A percentile compares a stretch with the other conserved stretches of the same genome.
These are phyloP conservation scores for Clarias batrachus DNA, from an alignment of 2,113 vertebrate species.

Conservation along the genomic window DNA sequence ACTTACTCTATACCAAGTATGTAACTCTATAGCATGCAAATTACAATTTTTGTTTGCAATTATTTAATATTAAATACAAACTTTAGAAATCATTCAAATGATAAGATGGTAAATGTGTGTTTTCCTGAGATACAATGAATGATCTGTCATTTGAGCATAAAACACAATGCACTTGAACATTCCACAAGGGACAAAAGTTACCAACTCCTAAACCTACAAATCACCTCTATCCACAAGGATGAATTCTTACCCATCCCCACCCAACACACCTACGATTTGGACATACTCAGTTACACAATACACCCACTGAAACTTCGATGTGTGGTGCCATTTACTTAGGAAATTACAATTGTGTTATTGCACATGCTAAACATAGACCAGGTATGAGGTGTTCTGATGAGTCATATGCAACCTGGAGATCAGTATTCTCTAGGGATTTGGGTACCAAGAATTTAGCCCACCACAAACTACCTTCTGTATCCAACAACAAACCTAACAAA, in stretches of 20 bases:
- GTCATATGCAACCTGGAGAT: conserved; percentile 59
- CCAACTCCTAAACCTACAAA: conserved; percentile 49
- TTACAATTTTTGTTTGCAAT: neutral
- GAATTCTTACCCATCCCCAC: conserved; percentile 37
- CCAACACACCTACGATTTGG: conserved; percentile 44
- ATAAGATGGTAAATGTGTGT: neutral
- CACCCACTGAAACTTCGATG: conserved; percentile 59
- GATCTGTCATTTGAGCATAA: conserved; percentile 23
- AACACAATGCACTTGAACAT: conserved; percentile 21
- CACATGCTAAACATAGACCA: conserved; percentile 59
- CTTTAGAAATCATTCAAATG: neutral
- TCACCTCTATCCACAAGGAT: conserved; percentile 31
- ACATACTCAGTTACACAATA: conserved; percentile 66
- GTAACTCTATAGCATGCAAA: neutral
- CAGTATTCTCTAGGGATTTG: conserved; percentile 14
- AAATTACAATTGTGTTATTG: conserved; percentile 53
- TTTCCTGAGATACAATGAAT: conserved; percentile 40
- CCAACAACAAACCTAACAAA: neutral
- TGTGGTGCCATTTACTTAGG: conserved; percentile 51
- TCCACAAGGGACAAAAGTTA: conserved; percentile 45
- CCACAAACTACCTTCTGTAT: neutral
- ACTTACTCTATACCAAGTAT: neutral
- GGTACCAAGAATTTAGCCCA: neutral
- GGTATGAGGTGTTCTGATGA: conserved; percentile 54
- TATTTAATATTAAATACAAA: neutral